phyloP scores from a whole-genome alignment of 2,797 vertebrate genomes.

The Anabacerthia variegaticeps region DNA sequence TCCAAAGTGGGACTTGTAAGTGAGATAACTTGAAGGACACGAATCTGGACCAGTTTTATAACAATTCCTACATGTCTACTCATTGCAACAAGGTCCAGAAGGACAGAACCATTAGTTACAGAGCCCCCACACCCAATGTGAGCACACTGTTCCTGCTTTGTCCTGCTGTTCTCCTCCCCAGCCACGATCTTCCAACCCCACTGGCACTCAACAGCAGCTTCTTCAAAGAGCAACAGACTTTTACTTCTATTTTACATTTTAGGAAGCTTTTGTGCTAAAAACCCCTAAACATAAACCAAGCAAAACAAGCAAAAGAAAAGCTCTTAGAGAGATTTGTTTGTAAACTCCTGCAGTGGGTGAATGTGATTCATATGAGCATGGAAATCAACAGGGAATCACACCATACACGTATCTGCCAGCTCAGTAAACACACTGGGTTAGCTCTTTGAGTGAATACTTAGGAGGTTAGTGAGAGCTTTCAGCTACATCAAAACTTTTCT shows the following conservation, averaged over 20 bases:
- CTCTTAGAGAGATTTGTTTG: neutral
- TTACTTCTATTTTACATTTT: neutral
- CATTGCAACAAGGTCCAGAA: neutral
- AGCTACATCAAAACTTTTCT: neutral
- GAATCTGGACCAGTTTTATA: neutral
- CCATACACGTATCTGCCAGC: neutral
- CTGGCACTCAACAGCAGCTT: neutral
- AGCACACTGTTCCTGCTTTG: neutral
- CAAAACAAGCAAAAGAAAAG: neutral
- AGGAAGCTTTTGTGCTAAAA: neutral
- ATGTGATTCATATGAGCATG: neutral
- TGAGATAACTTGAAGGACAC: neutral
- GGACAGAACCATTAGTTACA: neutral
- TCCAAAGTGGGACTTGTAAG: neutral
- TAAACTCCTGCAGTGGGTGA: neutral
- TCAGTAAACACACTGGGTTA: neutral
- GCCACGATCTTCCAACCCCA: rapidly evolving
- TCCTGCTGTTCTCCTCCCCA: neutral
- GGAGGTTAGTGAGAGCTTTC: neutral
- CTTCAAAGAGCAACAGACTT: neutral
- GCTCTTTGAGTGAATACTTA: neutral
- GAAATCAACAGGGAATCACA: neutral
- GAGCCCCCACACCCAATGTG: neutral
- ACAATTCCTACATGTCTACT: neutral
- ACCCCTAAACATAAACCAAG: neutral